A percentile compares a stretch with the other conserved stretches of the same genome.
Evolutionary conservation across 2,888 invertebrate genomes (phyloP).

Genomic region (Ophonus ardosiacus): DNA sequence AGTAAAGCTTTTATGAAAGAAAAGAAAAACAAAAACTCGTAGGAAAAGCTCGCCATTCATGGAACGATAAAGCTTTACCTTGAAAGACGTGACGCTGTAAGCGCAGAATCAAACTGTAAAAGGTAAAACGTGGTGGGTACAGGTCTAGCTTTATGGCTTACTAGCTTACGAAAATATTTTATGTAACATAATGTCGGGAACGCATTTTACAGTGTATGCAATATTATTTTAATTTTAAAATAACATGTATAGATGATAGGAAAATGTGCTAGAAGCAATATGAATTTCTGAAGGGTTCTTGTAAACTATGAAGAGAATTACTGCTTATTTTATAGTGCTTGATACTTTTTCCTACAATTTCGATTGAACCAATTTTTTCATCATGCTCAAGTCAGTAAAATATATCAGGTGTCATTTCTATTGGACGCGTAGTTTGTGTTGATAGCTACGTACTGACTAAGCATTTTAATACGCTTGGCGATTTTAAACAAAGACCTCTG

Average conservation of each 20-base stretch:
- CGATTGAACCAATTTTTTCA: too few relatives aligned
- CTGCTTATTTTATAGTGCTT: too few relatives aligned
- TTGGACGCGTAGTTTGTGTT: too few relatives aligned
- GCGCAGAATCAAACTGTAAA: background rate
- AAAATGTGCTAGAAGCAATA: background rate
- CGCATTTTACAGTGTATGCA: background rate
- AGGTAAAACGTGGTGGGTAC: background rate
- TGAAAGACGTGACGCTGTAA: slow-evolving; percentile 10
- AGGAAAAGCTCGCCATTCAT: slow-evolving; percentile 43
- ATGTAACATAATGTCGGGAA: background rate
- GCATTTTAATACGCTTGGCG: too few relatives aligned
- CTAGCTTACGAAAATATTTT: background rate
- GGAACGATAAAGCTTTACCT: slow-evolving; percentile 35
- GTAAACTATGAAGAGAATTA: too few relatives aligned
- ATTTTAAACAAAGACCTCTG: too few relatives aligned
- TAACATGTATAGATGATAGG: background rate
- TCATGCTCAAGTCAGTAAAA: too few relatives aligned
- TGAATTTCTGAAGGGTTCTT: too few relatives aligned
- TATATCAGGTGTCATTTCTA: too few relatives aligned
- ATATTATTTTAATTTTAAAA: background rate
- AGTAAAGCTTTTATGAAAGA: slow-evolving; percentile 55
- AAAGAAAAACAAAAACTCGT: slow-evolving; percentile 50
- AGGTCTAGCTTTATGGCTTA: background rate
- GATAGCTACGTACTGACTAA: too few relatives aligned
- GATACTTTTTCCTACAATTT: too few relatives aligned